Base-by-base conservation (phyloP, 2,888 invertebrate species). In the Drosophila sordidapex region DNA sequence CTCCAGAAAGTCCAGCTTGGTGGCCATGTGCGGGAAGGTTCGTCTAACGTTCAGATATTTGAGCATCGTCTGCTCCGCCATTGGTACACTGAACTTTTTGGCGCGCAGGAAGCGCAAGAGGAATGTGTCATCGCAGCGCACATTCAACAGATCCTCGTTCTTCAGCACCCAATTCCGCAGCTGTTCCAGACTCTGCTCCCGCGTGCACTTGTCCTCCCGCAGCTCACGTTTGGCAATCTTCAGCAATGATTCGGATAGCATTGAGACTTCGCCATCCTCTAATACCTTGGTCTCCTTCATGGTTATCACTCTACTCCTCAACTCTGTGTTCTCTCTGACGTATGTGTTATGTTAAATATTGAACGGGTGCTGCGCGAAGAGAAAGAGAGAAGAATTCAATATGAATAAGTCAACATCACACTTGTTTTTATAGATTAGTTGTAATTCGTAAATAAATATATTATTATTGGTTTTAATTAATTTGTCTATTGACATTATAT, bases 11-110 rank as follows among this genome's bases (percentile, higher is more conserved):
- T 97, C 96, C 81, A 97, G 91, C 58, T 95, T 94, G 76, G 93
- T 93, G 81, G 95, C 95, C 88, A 95, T 94, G 79, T 95, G 94
- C 13, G 95, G 95, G 90, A 96, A 96, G 61, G 95, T 95, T 90
- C 95, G 95, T 70, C 96, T 94, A 54, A 97, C 94, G 85, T 96
- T 96, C 71, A 97, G 93, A 91, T 97, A 97, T 91, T 97, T 97
- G 27, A 97, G 94, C 46, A 97, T 91, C 53, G 95, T 95, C 90
- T 96, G 96, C 91, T 97, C 96, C 0, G 97, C 96, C 95, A 96
- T 95, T 2, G 95, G 96, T 38, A 97, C 94, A 89, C 96, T 96
- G 94, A 95, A 97, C 92, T 97, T 97, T 91, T 96, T 96, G 73
- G 95, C 95, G 2, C 97, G 94, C 69, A 97, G 93, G 90, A 97